Percentiles rank a stretch among this genome's conserved stretches.
Conservation (phyloP, 37 sponge, comb jelly and placozoan species). For the Ephydatia muelleri region DNA sequence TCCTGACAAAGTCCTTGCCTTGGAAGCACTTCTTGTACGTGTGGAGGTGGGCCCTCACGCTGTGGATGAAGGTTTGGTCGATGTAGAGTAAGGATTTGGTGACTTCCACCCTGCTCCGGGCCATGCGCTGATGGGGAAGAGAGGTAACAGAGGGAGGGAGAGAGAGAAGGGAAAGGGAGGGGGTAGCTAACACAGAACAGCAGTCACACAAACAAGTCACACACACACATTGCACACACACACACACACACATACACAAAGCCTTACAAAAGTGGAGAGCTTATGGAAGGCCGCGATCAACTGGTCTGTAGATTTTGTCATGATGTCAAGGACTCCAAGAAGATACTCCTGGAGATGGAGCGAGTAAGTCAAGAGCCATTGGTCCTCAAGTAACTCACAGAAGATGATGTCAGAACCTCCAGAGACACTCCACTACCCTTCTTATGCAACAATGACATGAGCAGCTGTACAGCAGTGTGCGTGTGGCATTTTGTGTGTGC, state of each 20-base stretch:
- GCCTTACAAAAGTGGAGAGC: constrained; percentile 55
- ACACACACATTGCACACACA: background rate
- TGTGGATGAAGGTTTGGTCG: constrained; percentile 29
- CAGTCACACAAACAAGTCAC: background rate
- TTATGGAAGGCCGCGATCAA: constrained; percentile 46
- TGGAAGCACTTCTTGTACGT: constrained; percentile 64
- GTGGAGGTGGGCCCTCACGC: constrained; percentile 43
- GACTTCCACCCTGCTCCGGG: constrained; percentile 24
- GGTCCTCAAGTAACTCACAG: constrained; percentile 36
- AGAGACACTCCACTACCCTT: constrained; percentile 40
- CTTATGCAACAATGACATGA: constrained; percentile 57
- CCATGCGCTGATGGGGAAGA: constrained; percentile 31
- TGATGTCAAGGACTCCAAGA: constrained; percentile 56
- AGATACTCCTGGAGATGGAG: constrained; percentile 56
- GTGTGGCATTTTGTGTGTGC: no score
- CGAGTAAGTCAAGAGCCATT: no score
- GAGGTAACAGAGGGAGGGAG: background rate
- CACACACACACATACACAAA: background rate
- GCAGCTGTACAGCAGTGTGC: constrained; percentile 43
- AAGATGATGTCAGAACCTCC: constrained; percentile 42
- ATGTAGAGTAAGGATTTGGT: constrained; percentile 26
- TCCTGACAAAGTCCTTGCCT: constrained; percentile 63
- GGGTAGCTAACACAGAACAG: background rate
- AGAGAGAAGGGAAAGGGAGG: background rate
- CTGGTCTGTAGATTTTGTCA: constrained; percentile 58